These are phyloP conservation scores for Anticlea derivata DNA, from an alignment of 2,888 invertebrate species.

Conservation along the genomic window DNA sequence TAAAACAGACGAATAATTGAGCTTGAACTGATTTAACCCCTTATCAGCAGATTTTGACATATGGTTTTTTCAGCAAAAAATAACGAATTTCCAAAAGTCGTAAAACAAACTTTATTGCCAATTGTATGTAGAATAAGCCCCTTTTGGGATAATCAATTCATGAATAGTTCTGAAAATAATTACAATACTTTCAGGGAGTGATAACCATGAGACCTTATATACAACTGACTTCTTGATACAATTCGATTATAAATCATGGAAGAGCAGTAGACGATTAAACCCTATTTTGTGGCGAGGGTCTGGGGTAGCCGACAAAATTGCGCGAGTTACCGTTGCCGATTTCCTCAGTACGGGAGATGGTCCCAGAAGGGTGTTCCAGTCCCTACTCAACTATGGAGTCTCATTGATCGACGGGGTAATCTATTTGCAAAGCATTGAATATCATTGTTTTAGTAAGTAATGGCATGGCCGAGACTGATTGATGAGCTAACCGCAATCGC, in stretches of 20 bases:
- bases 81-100: too few species aligned
- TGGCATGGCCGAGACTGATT: slow-evolving; percentile 27
- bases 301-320: slow-evolving; percentile 61
- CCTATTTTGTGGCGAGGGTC: slow-evolving; percentile 76
- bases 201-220: slow-evolving; percentile 82
- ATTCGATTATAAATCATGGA: slow-evolving; percentile 62
- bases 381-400: slow-evolving; percentile 80
- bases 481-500: slow-evolving; percentile 27
- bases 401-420: slow-evolving; percentile 65
- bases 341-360: slow-evolving; percentile 74
- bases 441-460: slow-evolving; percentile 30
- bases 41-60: too few species aligned
- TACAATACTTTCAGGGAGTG: slow-evolving; percentile 76
- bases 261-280: slow-evolving; percentile 50
- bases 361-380: slow-evolving; percentile 73
- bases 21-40: too few species aligned
- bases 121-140: too few species aligned
- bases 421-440: slow-evolving; percentile 28
- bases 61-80: too few species aligned
- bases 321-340: slow-evolving; percentile 66
- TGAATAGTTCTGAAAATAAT: neutral
- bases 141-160: too few species aligned
- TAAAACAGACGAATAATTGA: too few species aligned
- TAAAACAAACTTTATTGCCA: too few species aligned
- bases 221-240: slow-evolving; percentile 70